Base-by-base conservation (phyloP, 2,888 invertebrate genomes). In the Drosophila picticornis region DNA sequence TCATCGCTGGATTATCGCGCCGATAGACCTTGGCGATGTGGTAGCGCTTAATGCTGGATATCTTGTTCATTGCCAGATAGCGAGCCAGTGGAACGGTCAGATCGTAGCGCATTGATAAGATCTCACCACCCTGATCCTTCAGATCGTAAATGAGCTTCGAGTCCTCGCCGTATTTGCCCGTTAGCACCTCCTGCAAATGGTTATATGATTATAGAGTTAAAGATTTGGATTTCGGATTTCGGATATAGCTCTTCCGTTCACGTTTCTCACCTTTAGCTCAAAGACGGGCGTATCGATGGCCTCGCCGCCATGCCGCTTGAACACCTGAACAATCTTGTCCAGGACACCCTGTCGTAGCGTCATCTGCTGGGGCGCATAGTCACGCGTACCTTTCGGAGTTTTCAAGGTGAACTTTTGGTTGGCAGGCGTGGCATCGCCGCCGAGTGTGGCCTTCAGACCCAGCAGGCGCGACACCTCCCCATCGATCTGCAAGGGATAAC, bases 151-250 rank as follows among this genome's bases (percentile, higher is more conserved):
- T 99, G 13, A 99, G 94, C 93, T 99, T 99, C 0, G 99, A 98
- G 93, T 99, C 99, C 94, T 99, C 99, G 1, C 99, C 99, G 94
- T 99, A 99, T 94, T 99, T 99, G 55, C 99, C 99, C 27, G 98
- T 99, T 59, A 99, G 94, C 5, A 99, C 98, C 93, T 99, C 99
- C 97, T 98, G 92, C 36, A 67, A 67, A 73, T 68, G 13, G n/a
- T 51, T 25, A 25, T 4, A 25, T 25, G 46, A 46, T 25, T 13
- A 29, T 27, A n/a, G 3, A 32, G 16, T 34, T 68, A 27, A 53
- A 7, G 32, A 51, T 58, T 31, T 27, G 27, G 4, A 36, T 56
- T 56, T 7, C 16, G 19, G 36, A 31, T 34, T 34, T 34, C 34
- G 34, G 34, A 16, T 16, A 31, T 34, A 29, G 10, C 50, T 50